Percentiles rank a stretch among this genome's conserved stretches.
phyloP scores from a whole-genome alignment of 2,113 vertebrate genomes.

The Ciconia maguari region DNA sequence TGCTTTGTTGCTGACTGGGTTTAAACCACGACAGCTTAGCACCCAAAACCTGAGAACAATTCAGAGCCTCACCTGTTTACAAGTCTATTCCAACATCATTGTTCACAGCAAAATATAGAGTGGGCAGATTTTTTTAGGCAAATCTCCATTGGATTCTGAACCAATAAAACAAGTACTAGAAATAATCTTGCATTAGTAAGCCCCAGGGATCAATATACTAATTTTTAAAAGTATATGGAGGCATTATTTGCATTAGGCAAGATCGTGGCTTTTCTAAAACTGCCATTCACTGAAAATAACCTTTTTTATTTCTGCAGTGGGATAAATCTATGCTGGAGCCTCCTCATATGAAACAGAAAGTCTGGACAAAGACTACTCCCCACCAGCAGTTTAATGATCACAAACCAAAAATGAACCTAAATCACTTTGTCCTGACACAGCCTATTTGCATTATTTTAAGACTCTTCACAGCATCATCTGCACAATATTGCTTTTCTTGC shows the following conservation, averaged over 20 bases:
- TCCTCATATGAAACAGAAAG: neutral
- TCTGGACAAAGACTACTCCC: neutral
- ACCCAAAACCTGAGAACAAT: neutral
- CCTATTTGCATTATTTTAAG: neutral
- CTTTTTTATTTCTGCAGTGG: neutral
- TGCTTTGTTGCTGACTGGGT: too few relatives aligned
- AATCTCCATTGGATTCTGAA: neutral
- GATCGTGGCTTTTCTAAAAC: neutral
- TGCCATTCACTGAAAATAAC: neutral
- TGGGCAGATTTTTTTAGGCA: neutral
- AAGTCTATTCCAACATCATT: neutral
- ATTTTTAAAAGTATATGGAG: neutral
- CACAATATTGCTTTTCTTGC: neutral
- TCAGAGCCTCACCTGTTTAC: neutral
- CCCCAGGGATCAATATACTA: neutral
- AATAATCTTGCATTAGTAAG: neutral
- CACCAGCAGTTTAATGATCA: neutral
- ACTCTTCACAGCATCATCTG: neutral
- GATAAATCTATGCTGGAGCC: neutral
- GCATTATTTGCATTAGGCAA: neutral
- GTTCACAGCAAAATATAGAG: neutral
- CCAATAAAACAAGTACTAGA: neutral
- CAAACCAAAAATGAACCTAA: neutral
- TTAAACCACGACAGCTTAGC: neutral
- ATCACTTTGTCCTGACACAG: neutral